Conservation (phyloP, 1,140 invertebrate species). For the Meloidogyne exigua region DNA sequence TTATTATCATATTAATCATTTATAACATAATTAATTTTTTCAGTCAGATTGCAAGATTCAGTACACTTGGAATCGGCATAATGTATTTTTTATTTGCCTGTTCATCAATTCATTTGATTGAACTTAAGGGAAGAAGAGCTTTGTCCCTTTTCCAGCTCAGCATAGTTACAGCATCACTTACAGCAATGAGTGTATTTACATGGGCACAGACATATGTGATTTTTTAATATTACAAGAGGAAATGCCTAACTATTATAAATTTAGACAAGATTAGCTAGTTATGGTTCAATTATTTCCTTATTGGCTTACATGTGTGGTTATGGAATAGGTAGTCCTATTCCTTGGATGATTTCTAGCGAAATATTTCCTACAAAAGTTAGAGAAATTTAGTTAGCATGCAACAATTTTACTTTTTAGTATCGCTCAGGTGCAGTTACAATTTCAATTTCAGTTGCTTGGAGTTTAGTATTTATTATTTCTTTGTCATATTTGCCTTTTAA, state of each 20-base stretch:
- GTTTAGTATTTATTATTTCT: conserved; percentile 53
- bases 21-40: conserved; percentile 9
- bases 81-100: conserved; percentile 59
- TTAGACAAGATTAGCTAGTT: conserved; percentile 47
- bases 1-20: background rate
- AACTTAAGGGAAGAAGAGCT: conserved; percentile 46
- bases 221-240: background rate
- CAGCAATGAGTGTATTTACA: conserved; percentile 50
- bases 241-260: background rate
- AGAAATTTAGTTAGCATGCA: background rate
- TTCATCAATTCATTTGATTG: conserved; percentile 54
- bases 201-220: conserved; percentile 41
- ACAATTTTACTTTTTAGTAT: conserved; percentile 38
- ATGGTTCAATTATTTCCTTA: conserved; percentile 52
- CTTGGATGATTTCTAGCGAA: conserved; percentile 61
- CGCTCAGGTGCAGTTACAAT: conserved; percentile 54
- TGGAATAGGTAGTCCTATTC: conserved; percentile 57
- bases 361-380: conserved; percentile 47
- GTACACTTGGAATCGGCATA: conserved; percentile 58
- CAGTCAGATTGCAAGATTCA: conserved; percentile 42
- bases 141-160: conserved; percentile 55
- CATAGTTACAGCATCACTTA: conserved; percentile 48
- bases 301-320: conserved; percentile 59
- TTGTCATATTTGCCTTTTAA: conserved; percentile 54
- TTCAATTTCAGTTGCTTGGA: conserved; percentile 52